Evolutionary conservation across 1,140 invertebrate species (phyloP).

Genomic region (Scaptomyza montana): DNA sequence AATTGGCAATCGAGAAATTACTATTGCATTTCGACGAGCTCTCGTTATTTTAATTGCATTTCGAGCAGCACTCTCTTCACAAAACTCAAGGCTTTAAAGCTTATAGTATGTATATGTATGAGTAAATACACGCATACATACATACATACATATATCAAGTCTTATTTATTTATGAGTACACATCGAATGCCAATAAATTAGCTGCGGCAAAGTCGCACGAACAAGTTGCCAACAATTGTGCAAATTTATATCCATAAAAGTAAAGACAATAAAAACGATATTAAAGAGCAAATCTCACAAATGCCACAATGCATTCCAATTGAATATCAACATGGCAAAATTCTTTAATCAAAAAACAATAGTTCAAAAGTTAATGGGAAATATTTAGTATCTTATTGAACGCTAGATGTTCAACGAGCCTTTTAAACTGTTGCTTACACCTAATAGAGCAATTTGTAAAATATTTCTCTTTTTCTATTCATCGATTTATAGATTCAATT

Average conservation of each 20-base stretch:
- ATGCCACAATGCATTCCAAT: slow-evolving; percentile 1
- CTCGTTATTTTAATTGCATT: slow-evolving; percentile 71
- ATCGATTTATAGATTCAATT: not conserved
- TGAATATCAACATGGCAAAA: not conserved
- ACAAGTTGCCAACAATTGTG: slow-evolving; percentile 17
- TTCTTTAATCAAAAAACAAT: slow-evolving; percentile 12
- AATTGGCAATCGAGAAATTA: slow-evolving; percentile 62
- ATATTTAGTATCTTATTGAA: not conserved
- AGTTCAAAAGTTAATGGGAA: not conserved
- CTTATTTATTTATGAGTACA: slow-evolving; percentile 19
- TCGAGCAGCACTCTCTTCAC: not conserved
- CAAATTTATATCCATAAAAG: slow-evolving; percentile 20
- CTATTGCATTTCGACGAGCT: slow-evolving; percentile 59
- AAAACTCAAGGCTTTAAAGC: slow-evolving; percentile 11
- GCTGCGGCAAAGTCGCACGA: slow-evolving; percentile 1
- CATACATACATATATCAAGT: not conserved
- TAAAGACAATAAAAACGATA: not conserved
- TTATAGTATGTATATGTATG: not conserved
- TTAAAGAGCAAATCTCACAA: slow-evolving; percentile 3
- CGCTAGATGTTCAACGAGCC: not conserved
- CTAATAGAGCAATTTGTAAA: slow-evolving; percentile 1
- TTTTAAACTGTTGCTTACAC: not conserved
- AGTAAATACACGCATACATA: too few relatives aligned
- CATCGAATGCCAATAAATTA: slow-evolving; percentile 41
- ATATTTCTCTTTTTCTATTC: not conserved